Evolutionary conservation across 37 sponge, comb jelly and placozoan species (phyloP).

Genomic region (Halichondria panicea): DNA sequence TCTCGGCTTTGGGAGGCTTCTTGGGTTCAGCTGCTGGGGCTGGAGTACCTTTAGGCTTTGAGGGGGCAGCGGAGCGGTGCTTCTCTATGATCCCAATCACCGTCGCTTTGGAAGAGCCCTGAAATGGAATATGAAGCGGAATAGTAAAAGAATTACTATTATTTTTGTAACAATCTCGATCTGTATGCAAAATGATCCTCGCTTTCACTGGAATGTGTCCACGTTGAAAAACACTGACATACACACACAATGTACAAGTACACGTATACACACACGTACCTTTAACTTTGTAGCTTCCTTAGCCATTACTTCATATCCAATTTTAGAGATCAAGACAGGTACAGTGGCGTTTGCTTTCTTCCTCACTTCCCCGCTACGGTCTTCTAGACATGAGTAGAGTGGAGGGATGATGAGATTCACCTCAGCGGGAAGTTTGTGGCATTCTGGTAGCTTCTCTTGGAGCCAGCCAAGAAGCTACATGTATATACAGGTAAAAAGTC

Average conservation of each 20-base stretch:
- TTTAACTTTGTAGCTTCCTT: constrained; percentile 52
- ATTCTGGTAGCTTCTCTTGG: constrained; percentile 72
- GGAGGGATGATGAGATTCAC: constrained; percentile 51
- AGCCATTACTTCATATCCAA: constrained; percentile 72
- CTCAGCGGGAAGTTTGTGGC: constrained; percentile 65
- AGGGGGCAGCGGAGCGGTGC: constrained; percentile 21
- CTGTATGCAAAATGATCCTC: too few relatives aligned
- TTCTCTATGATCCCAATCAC: constrained; percentile 66
- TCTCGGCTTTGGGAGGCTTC: neutral
- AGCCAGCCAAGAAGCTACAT: constrained; percentile 71
- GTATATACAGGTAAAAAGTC: too few relatives aligned
- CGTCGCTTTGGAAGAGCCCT: constrained; percentile 71
- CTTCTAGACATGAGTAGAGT: constrained; percentile 72
- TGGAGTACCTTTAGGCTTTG: constrained; percentile 14
- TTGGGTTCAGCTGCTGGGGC: constrained; percentile 1
- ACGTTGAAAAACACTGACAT: constrained; percentile 15
- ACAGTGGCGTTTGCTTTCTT: constrained; percentile 70
- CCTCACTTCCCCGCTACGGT: constrained; percentile 81
- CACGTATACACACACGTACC: constrained; percentile 33
- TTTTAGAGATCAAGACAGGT: constrained; percentile 60
- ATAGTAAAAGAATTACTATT: too few relatives aligned
- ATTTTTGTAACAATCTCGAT: too few relatives aligned
- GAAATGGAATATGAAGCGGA: neutral
- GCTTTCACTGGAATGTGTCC: neutral
- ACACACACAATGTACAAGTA: neutral